Percentiles rank a stretch among this genome's conserved stretches.
Conservation (phyloP, 2,888 invertebrate species). For the Petrophora chlorosata region DNA sequence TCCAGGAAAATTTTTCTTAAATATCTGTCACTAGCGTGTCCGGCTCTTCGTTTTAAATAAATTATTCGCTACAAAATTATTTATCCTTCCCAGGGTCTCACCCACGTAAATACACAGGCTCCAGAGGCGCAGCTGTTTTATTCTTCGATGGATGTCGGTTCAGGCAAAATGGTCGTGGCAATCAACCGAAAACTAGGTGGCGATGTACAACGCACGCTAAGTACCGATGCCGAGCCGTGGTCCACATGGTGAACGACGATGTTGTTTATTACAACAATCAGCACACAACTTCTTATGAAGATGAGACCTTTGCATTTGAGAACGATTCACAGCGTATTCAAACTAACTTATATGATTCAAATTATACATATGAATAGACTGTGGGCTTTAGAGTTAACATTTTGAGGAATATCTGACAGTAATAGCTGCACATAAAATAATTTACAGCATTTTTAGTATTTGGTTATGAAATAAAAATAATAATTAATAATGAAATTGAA, state of each 20-base stretch:
- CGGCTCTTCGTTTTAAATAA: too few relatives aligned
- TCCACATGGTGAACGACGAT: slow-evolving; percentile 37
- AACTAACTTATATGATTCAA: too few relatives aligned
- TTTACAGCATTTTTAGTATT: too few relatives aligned
- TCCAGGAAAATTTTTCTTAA: too few relatives aligned
- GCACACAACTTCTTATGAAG: neutral
- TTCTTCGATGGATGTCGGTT: slow-evolving; percentile 42
- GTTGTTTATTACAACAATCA: slow-evolving; percentile 11
- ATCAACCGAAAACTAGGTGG: slow-evolving; percentile 44
- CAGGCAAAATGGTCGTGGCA: slow-evolving; percentile 35
- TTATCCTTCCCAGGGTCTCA: slow-evolving; percentile 29
- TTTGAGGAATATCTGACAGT: too few relatives aligned
- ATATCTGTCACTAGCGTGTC: too few relatives aligned
- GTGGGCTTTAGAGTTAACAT: too few relatives aligned
- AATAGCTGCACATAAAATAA: too few relatives aligned
- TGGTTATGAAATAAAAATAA: too few relatives aligned
- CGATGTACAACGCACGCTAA: slow-evolving; percentile 50
- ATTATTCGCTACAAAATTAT: neutral
- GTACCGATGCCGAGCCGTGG: slow-evolving; percentile 48
- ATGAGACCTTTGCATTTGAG: neutral
- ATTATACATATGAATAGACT: too few relatives aligned
- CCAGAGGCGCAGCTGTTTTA: slow-evolving; percentile 41
- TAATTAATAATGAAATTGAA: too few relatives aligned
- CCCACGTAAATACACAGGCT: slow-evolving; percentile 8
- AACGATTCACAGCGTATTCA: too few relatives aligned